A percentile compares a stretch with the other conserved stretches of the same genome.
phyloP scores from a whole-genome alignment of 2,113 vertebrate species.

The Anthoscopus minutus region DNA sequence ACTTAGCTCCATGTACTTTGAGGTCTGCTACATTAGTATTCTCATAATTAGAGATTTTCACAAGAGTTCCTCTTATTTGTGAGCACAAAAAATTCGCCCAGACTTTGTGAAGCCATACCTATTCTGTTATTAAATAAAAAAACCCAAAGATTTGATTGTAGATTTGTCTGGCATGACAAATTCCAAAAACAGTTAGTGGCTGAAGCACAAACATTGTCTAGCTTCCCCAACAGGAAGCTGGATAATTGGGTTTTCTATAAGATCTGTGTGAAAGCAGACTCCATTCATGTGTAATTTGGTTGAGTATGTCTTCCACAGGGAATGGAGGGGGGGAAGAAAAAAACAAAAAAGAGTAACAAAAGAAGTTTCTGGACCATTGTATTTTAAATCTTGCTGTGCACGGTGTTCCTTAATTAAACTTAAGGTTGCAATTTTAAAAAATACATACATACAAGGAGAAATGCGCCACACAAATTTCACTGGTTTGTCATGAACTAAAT shows the following conservation, averaged over 20 bases:
- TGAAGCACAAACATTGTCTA: conserved; percentile 27
- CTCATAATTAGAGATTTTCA: conserved; percentile 5
- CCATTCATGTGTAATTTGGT: not conserved
- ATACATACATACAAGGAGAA: not conserved
- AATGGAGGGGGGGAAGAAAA: not conserved
- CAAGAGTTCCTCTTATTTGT: not conserved
- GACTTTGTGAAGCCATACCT: conserved; percentile 28
- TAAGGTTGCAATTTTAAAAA: not conserved
- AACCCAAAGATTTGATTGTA: conserved; percentile 11
- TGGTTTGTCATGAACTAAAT: not conserved
- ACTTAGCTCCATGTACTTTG: not conserved
- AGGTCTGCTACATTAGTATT: not conserved
- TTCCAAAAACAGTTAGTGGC: not conserved
- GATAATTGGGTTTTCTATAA: conserved; percentile 25
- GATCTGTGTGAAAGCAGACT: conserved; percentile 27
- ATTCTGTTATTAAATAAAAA: conserved; percentile 33
- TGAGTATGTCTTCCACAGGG: not conserved
- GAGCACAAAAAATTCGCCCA: not conserved
- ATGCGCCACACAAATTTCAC: not conserved
- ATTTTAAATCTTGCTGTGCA: not conserved
- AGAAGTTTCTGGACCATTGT: not conserved
- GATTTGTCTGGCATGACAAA: conserved; percentile 24
- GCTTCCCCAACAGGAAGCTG: conserved; percentile 1
- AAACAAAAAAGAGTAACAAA: not conserved
- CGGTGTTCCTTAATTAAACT: not conserved